Percentiles rank a stretch among this genome's conserved stretches.
Conservation (phyloP, 2,888 invertebrate species). For the Spodoptera exigua region DNA sequence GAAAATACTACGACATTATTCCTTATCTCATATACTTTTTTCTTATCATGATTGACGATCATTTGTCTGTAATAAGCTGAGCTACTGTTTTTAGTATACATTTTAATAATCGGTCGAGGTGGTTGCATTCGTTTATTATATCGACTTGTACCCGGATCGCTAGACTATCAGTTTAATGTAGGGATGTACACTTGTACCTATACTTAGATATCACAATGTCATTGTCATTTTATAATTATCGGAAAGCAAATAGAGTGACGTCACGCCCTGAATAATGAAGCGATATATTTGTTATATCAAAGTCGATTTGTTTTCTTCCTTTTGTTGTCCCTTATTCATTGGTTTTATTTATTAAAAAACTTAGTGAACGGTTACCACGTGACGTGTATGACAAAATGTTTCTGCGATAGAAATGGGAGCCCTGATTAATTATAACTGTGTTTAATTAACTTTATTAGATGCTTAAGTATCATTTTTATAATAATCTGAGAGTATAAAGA, state of each 20-base stretch:
- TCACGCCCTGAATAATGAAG: slow-evolving; percentile 8
- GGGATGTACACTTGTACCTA: no score
- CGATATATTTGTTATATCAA: slow-evolving; percentile 12
- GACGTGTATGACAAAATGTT: no score
- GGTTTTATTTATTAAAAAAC: not conserved
- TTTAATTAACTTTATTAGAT: no score
- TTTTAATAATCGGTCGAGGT: not conserved
- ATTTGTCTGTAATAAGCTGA: slow-evolving; percentile 36
- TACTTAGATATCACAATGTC: slow-evolving; percentile 7
- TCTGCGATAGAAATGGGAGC: no score
- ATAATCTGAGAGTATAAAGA: no score
- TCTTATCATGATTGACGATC: slow-evolving; percentile 52
- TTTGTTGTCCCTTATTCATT: slow-evolving; percentile 7
- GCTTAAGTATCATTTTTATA: no score
- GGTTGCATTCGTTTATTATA: slow-evolving; percentile 4
- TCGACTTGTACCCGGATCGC: slow-evolving; percentile 1
- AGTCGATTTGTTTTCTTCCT: slow-evolving; percentile 17
- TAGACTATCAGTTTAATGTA: slow-evolving; percentile 12
- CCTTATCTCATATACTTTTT: slow-evolving; percentile 15
- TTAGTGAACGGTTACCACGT: no score
- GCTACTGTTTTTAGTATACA: slow-evolving; percentile 1
- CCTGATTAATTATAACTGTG: no score
- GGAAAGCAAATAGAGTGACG: slow-evolving; percentile 12
- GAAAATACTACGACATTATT: slow-evolving; percentile 42
- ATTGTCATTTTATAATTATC: slow-evolving; percentile 27